These are phyloP conservation scores for Bubalus kerabau DNA, from an alignment of 2,113 vertebrate species.

Conservation along the genomic window DNA sequence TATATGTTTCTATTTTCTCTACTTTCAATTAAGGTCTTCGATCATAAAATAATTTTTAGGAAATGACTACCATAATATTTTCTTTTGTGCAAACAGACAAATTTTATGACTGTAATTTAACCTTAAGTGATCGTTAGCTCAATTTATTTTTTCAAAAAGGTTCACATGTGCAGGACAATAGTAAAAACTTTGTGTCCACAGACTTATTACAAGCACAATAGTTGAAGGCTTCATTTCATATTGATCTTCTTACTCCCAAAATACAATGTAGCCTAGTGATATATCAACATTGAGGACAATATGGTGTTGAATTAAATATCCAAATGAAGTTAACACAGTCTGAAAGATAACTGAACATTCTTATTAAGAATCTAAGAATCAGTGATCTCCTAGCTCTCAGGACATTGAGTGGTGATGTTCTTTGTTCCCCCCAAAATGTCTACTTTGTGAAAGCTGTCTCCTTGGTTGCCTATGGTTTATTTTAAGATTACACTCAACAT, in stretches of 20 bases:
- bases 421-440: background rate
- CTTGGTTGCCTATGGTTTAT: background rate
- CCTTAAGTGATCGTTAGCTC: background rate
- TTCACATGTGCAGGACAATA: background rate
- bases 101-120: background rate
- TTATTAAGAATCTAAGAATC: background rate
- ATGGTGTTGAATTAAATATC: background rate
- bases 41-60: background rate
- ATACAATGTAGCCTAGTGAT: background rate
- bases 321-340: background rate
- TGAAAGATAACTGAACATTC: background rate
- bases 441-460: background rate
- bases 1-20: background rate
- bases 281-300: background rate
- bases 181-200: background rate
- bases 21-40: slow-evolving; percentile 8
- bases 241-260: background rate
- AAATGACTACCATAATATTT: background rate
- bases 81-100: background rate
- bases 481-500: background rate
- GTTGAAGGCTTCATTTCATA: background rate
- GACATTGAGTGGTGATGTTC: background rate
- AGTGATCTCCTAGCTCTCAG: background rate
- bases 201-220: background rate
- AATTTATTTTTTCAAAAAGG: background rate